Percentiles rank a stretch among this genome's conserved stretches.
Evolutionary conservation across 2,888 invertebrate species (phyloP).

Genomic region (Osmoderma eremita): DNA sequence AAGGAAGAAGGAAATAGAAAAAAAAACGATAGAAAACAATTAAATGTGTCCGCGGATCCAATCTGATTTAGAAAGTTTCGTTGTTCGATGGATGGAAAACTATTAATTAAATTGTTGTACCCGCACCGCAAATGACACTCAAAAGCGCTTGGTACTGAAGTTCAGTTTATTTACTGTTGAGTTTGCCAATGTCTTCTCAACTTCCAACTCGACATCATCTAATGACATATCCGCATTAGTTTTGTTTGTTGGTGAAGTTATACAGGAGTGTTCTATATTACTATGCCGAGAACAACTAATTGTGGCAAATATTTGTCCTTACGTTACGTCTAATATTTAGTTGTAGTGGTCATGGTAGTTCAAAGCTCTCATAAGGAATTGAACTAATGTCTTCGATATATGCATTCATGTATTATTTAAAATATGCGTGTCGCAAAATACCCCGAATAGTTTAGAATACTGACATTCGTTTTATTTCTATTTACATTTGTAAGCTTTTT

Average conservation of each 20-base stretch:
- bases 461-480: too few relatives aligned
- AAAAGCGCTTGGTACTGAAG: conserved; percentile 32
- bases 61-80: conserved; percentile 36
- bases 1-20: conserved; percentile 25
- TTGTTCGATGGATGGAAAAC: conserved; percentile 45
- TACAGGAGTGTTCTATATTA: background rate
- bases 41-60: conserved; percentile 27
- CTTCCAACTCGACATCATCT: conserved; percentile 24
- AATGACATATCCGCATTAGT: conserved; percentile 27
- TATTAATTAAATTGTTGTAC: conserved; percentile 50
- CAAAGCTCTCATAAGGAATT: too few relatives aligned
- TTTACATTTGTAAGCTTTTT: too few relatives aligned
- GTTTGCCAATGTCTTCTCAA: conserved; percentile 35
- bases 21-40: conserved; percentile 37
- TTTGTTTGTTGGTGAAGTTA: conserved; percentile 26
- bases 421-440: too few relatives aligned
- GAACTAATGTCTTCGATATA: too few relatives aligned
- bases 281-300: conserved; percentile 5
- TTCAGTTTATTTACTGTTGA: conserved; percentile 37
- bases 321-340: conserved; percentile 5
- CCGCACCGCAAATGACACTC: conserved; percentile 47
- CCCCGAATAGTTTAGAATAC: too few relatives aligned
- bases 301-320: conserved; percentile 12
- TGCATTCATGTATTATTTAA: too few relatives aligned
- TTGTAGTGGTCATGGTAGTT: background rate